Evolutionary conservation across 2,888 invertebrate genomes (phyloP).

Genomic region (Drosophila vallismaia): DNA sequence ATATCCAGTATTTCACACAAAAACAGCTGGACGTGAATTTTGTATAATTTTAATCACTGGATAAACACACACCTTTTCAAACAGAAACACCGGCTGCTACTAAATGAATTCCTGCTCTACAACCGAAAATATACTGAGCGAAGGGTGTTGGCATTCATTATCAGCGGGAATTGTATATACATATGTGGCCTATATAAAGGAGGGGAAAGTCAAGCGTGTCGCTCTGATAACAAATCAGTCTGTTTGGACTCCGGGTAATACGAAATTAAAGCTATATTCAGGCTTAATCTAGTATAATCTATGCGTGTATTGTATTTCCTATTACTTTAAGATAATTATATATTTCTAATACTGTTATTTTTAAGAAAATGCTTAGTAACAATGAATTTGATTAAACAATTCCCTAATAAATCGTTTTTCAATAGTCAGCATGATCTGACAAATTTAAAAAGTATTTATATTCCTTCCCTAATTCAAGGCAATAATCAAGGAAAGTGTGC

Average conservation of each 20-base stretch:
- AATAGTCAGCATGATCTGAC: conserved; percentile 42
- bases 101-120: conserved; percentile 39
- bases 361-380: conserved; percentile 39
- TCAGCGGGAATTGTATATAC: conserved; percentile 24
- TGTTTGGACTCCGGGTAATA: conserved; percentile 27
- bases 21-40: conserved; percentile 11
- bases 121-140: conserved; percentile 21
- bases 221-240: conserved; percentile 26
- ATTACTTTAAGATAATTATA: background rate
- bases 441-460: background rate
- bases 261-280: conserved; percentile 4
- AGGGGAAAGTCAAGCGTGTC: conserved; percentile 33
- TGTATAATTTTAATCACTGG: conserved; percentile 8
- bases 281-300: conserved; percentile 22
- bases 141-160: conserved; percentile 38
- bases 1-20: conserved; percentile 10
- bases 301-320: background rate
- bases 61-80: conserved; percentile 55
- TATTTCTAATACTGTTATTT: background rate
- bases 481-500: background rate
- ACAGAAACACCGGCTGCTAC: conserved; percentile 51
- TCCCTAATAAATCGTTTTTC: background rate
- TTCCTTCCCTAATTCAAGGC: background rate
- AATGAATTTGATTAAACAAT: conserved; percentile 38
- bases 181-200: conserved; percentile 6